Evolutionary conservation across 2,113 vertebrate genomes (phyloP).

Genomic region (Sporophila hypoxantha): DNA sequence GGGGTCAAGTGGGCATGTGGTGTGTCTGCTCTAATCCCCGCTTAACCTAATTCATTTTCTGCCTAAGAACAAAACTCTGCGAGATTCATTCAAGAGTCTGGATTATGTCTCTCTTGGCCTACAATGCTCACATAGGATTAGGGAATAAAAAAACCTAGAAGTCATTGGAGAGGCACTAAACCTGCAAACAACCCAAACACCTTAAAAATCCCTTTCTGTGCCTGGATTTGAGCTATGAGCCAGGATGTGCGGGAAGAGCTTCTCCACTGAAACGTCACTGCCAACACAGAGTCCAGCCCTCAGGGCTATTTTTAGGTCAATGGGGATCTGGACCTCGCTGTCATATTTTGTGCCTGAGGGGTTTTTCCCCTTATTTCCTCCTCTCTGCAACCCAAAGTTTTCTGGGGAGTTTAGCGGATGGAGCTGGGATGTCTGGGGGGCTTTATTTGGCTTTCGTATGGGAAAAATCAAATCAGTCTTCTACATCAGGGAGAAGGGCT

Average conservation of each 20-base stretch:
- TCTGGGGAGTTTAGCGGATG: neutral
- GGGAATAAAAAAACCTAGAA: neutral
- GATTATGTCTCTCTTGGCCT: conserved; percentile 7
- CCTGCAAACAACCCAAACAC: neutral
- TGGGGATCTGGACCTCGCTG: neutral
- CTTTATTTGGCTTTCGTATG: neutral
- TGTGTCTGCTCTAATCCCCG: conserved; percentile 6
- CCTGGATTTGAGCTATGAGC: neutral
- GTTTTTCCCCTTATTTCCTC: neutral
- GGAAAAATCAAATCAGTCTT: neutral
- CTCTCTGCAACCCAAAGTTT: neutral
- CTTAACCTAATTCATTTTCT: conserved; percentile 52
- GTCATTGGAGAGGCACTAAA: neutral
- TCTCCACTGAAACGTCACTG: neutral
- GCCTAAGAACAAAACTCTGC: conserved; percentile 15
- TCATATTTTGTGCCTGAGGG: neutral
- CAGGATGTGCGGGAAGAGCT: neutral
- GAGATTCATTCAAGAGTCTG: conserved; percentile 39
- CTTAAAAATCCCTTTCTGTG: neutral
- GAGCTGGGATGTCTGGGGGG: neutral
- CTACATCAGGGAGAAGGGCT: neutral
- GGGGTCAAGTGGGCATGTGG: neutral
- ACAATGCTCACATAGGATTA: neutral
- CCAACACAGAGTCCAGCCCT: neutral
- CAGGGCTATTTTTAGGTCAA: neutral